Evolutionary conservation across 2,113 vertebrate genomes (phyloP).

Genomic region (Python bivittatus): DNA sequence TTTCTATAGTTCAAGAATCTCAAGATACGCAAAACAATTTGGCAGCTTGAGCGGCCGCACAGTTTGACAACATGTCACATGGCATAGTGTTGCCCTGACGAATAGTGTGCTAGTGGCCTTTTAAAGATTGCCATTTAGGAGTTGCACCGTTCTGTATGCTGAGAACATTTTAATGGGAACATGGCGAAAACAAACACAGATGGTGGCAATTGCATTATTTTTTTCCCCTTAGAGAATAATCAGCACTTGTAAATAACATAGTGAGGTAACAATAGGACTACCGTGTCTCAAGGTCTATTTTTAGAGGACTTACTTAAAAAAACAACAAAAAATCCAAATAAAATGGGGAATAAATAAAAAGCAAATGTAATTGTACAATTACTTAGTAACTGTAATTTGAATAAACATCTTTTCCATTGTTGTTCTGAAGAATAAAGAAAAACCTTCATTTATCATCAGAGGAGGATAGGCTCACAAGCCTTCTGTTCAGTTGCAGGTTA

Average conservation of each 20-base stretch:
- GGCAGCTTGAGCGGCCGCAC: slow-evolving; percentile 23
- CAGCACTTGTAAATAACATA: slow-evolving; percentile 27
- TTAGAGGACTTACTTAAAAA: slow-evolving; percentile 38
- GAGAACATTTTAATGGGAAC: slow-evolving; percentile 57
- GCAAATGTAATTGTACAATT: slow-evolving; percentile 38
- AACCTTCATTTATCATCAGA: not conserved
- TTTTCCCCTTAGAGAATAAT: slow-evolving; percentile 46
- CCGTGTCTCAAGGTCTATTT: slow-evolving; percentile 51
- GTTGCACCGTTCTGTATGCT: not conserved
- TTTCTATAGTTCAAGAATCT: slow-evolving; percentile 53
- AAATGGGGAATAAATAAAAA: slow-evolving; percentile 44
- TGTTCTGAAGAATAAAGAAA: not conserved
- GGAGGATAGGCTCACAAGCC: not conserved
- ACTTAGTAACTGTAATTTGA: not conserved
- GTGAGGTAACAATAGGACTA: slow-evolving; percentile 49
- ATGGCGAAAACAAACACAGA: slow-evolving; percentile 49
- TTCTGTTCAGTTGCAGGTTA: not conserved
- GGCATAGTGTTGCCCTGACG: slow-evolving; percentile 45
- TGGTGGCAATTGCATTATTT: slow-evolving; percentile 42
- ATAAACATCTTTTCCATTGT: slow-evolving; percentile 8
- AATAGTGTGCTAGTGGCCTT: slow-evolving; percentile 34
- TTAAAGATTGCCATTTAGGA: slow-evolving; percentile 40
- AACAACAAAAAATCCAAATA: not conserved
- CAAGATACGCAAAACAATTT: slow-evolving; percentile 42
- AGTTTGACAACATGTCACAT: slow-evolving; percentile 34